phyloP scores from a whole-genome alignment of 2,797 vertebrate species.

The Rallus crepitans region DNA sequence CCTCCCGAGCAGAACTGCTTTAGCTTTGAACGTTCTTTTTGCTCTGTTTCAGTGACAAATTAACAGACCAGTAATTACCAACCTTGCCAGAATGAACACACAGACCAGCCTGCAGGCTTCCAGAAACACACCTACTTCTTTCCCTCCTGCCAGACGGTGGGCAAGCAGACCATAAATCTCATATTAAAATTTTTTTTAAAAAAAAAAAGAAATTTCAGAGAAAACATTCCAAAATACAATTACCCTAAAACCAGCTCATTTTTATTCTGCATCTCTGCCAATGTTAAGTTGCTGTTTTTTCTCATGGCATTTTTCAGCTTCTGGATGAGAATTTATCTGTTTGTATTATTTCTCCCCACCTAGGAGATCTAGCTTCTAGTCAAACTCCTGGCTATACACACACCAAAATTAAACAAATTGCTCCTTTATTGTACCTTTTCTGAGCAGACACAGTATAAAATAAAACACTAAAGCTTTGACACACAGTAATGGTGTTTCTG shows the following conservation, averaged over 20 bases:
- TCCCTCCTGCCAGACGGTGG: neutral
- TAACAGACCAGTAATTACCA: neutral
- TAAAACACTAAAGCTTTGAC: neutral
- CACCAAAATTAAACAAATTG: neutral
- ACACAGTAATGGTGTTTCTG: neutral
- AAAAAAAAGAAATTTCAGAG: neutral
- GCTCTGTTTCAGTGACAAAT: neutral
- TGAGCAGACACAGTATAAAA: neutral
- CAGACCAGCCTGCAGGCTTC: neutral
- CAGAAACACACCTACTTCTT: neutral
- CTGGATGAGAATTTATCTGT: neutral
- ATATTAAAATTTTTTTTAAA: neutral
- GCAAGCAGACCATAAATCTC: neutral
- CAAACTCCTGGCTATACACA: neutral
- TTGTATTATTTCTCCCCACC: neutral
- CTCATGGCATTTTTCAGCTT: neutral
- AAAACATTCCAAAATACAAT: neutral
- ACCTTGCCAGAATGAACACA: neutral
- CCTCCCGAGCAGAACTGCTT: neutral
- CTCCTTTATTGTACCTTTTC: neutral
- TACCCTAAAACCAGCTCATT: neutral
- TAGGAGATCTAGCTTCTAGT: neutral
- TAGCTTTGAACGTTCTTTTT: neutral
- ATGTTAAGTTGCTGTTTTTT: rapidly evolving
- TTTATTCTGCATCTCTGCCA: neutral